Conservation (phyloP, 2,113 vertebrate species). For the Leptodactylus fuscus region DNA sequence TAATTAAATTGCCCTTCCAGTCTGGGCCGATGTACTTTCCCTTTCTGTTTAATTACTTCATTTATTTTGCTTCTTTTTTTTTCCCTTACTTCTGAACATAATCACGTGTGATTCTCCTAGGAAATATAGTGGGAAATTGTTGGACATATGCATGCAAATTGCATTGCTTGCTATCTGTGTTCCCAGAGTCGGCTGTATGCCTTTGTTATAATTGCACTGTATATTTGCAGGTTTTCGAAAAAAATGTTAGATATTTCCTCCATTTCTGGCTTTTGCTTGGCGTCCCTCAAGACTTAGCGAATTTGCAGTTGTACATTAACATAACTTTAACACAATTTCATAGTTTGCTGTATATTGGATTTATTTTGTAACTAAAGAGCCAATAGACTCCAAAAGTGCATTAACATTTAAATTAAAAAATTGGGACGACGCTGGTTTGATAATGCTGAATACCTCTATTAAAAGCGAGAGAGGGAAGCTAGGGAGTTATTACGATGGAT, state of each 20-base stretch:
- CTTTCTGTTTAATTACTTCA: conserved; percentile 32
- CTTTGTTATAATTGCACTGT: conserved; percentile 34
- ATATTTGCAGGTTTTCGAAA: background rate
- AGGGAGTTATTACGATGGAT: background rate
- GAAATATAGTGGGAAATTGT: conserved; percentile 47
- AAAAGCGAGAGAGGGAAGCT: background rate
- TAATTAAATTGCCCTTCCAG: conserved; percentile 3
- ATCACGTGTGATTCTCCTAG: conserved; percentile 47
- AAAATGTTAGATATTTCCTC: conserved; percentile 20
- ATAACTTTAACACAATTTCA: conserved; percentile 53
- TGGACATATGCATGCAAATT: conserved; percentile 56
- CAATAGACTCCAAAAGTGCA: conserved; percentile 48
- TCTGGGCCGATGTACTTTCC: background rate
- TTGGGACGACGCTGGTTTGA: background rate
- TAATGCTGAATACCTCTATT: conserved; percentile 30
- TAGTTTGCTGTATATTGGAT: conserved; percentile 44
- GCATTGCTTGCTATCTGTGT: background rate
- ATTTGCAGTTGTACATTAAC: conserved; percentile 21
- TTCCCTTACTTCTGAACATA: conserved; percentile 23
- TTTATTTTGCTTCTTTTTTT: background rate
- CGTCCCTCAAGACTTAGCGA: conserved; percentile 36
- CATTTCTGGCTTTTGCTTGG: background rate
- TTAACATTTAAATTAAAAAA: conserved; percentile 61
- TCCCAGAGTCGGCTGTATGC: conserved; percentile 10
- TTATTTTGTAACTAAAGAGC: conserved; percentile 52